phyloP scores from a whole-genome alignment of 2,888 invertebrate genomes.

The Thymelicus acteon region DNA sequence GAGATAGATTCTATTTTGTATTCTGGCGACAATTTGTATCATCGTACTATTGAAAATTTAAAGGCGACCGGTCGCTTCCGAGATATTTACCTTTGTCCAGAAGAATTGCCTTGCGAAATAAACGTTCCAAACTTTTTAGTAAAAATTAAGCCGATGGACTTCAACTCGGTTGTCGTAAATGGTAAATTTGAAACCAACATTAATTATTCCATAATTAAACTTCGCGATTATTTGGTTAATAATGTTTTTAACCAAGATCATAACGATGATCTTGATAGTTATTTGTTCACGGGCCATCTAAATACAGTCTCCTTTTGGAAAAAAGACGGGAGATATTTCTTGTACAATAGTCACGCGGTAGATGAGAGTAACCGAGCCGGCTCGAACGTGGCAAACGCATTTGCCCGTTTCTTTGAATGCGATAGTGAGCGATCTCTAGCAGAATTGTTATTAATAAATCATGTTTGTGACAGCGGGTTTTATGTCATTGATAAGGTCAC shows the following conservation, averaged over 20 bases:
- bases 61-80: background rate
- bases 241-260: background rate
- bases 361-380: background rate
- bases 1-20: background rate
- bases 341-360: background rate
- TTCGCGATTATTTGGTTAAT: background rate
- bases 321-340: background rate
- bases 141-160: background rate
- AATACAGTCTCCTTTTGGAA: background rate
- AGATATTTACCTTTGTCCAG: slow-evolving; percentile 1
- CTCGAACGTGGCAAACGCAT: background rate
- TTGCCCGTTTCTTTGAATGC: background rate
- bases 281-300: background rate
- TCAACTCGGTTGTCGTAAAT: background rate
- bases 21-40: background rate
- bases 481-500: background rate
- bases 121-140: background rate
- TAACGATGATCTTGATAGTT: background rate
- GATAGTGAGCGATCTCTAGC: background rate
- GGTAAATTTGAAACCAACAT: background rate
- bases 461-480: background rate
- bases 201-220: background rate
- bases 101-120: slow-evolving; percentile 1
- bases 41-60: background rate
- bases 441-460: background rate